These are phyloP conservation scores for Neopelma chrysocephalum DNA, from an alignment of 2,797 vertebrate genomes.

Conservation along the genomic window DNA sequence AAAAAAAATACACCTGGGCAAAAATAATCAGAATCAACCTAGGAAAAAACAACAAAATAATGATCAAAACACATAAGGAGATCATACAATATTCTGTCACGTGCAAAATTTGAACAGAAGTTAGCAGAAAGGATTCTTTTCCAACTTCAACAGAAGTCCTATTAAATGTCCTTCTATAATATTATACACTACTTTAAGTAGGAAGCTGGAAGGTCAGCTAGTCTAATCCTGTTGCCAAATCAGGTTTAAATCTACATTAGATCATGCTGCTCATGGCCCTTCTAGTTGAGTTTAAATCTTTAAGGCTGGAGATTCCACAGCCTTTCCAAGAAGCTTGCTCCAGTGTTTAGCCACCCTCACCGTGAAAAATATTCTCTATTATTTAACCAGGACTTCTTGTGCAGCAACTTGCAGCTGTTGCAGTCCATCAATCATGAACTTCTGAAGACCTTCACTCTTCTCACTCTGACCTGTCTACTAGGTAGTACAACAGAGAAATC, in stretches of 20 bases:
- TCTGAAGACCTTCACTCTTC: background rate
- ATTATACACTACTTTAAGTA: background rate
- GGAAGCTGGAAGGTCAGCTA: background rate
- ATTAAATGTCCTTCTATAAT: background rate
- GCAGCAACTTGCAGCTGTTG: background rate
- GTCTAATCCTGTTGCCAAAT: background rate
- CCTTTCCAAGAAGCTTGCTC: background rate
- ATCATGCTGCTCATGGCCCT: background rate
- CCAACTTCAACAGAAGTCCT: background rate
- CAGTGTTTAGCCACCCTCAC: background rate
- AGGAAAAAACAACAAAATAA: background rate
- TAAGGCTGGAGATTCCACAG: background rate
- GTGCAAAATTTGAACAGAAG: background rate
- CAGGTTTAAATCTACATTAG: background rate
- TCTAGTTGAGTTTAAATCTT: background rate
- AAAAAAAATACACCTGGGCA: background rate
- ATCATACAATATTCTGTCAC: background rate
- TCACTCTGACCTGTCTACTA: background rate
- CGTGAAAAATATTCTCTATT: background rate
- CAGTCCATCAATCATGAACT: background rate
- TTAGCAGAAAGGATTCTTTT: background rate
- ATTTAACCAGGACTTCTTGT: background rate
- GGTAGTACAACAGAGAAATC: background rate
- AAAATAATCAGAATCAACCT: background rate
- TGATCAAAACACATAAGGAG: background rate